These are phyloP conservation scores for Acrocera orbiculus DNA, from an alignment of 2,888 invertebrate species.

Conservation along the genomic window DNA sequence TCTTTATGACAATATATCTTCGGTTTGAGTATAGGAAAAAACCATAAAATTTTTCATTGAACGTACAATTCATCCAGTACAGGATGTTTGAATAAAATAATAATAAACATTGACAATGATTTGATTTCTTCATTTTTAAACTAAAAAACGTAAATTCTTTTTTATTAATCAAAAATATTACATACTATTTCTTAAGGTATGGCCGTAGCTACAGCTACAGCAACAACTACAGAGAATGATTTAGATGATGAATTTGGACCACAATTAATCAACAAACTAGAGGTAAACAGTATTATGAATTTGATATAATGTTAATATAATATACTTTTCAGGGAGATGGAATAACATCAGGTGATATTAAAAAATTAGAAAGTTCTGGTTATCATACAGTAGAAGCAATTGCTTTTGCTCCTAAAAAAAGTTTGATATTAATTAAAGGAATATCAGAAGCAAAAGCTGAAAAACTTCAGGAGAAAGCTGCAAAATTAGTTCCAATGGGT, in stretches of 20 bases:
- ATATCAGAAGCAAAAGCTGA: slow-evolving; percentile 97
- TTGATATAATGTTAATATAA: not conserved
- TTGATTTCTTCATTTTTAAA: too few relatives aligned
- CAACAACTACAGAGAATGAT: slow-evolving; percentile 33
- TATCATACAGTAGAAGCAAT: slow-evolving; percentile 90
- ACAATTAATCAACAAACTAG: slow-evolving; percentile 48
- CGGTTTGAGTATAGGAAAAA: too few relatives aligned
- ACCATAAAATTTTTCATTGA: too few relatives aligned
- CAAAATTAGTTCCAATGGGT: slow-evolving; percentile 90
- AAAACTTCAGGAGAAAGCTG: slow-evolving; percentile 76
- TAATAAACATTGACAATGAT: too few relatives aligned
- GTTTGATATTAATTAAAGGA: slow-evolving; percentile 74
- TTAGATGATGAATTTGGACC: slow-evolving; percentile 52
- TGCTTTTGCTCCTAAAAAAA: slow-evolving; percentile 88
- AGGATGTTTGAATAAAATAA: too few relatives aligned
- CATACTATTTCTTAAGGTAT: too few relatives aligned
- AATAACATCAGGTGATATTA: slow-evolving; percentile 75
- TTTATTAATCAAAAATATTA: too few relatives aligned
- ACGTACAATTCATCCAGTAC: too few relatives aligned
- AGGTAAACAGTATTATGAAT: slow-evolving; percentile 35
- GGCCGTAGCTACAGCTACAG: too few relatives aligned
- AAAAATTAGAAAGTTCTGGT: slow-evolving; percentile 84
- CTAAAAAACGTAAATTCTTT: too few relatives aligned
- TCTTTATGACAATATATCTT: too few relatives aligned
- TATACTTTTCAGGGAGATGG: slow-evolving; percentile 58